phyloP scores from a whole-genome alignment of 2,797 vertebrate genomes.

The Sebastolobus altivelis region DNA sequence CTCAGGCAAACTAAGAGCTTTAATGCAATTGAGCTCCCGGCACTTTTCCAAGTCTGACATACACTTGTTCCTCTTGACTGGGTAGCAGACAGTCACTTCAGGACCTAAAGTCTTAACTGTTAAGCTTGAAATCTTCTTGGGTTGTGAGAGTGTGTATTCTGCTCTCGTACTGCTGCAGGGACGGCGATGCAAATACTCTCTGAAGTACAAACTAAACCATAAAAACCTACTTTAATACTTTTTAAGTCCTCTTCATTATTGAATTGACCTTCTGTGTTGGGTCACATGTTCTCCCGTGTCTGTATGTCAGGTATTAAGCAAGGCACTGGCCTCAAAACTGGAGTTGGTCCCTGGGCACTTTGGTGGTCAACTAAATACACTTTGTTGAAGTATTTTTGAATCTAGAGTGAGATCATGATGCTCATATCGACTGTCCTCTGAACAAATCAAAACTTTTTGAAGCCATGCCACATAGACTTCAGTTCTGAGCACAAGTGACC shows the following conservation, averaged over 20 bases:
- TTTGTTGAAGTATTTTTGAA: not conserved
- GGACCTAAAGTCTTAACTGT: slow-evolving; percentile 79
- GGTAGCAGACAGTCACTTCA: slow-evolving; percentile 82
- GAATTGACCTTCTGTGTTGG: slow-evolving; percentile 12
- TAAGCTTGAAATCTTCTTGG: slow-evolving; percentile 79
- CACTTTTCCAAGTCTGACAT: slow-evolving; percentile 86
- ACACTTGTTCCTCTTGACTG: slow-evolving; percentile 85
- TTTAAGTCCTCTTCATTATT: slow-evolving; percentile 31
- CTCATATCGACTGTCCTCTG: not conserved
- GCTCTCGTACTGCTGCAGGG: slow-evolving; percentile 28
- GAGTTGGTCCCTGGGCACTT: not conserved
- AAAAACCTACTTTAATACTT: slow-evolving; percentile 44
- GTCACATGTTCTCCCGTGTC: not conserved
- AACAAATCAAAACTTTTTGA: not conserved
- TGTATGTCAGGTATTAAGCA: not conserved
- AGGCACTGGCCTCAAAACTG: not conserved
- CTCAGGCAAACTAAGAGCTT: slow-evolving; percentile 84
- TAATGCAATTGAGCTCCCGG: slow-evolving; percentile 86
- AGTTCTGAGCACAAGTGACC: slow-evolving; percentile 22
- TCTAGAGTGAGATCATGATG: not conserved
- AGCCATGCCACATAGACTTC: not conserved
- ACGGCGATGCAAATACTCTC: slow-evolving; percentile 34
- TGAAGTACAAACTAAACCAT: slow-evolving; percentile 34
- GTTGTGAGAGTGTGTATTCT: slow-evolving; percentile 36
- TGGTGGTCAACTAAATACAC: not conserved